A percentile compares a stretch with the other conserved stretches of the same genome.
Evolutionary conservation across 1,140 invertebrate species (phyloP).

Genomic region (Trichomalopsis sarcophagae): DNA sequence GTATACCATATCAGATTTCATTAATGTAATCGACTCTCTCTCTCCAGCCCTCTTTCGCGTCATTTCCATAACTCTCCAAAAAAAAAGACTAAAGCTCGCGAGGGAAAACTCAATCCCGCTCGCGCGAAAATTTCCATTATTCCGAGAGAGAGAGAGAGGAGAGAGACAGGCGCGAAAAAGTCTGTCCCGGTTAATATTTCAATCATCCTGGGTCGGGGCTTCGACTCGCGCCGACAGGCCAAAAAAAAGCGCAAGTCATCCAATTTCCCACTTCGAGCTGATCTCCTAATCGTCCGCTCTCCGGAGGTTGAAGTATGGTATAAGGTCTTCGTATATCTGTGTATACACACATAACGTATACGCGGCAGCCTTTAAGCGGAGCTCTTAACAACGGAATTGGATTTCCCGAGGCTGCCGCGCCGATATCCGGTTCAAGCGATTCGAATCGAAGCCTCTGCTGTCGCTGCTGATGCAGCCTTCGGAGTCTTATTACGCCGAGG

Average conservation of each 20-base stretch:
- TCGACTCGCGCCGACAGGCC: background rate
- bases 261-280: conserved; percentile 36
- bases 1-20: background rate
- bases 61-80: background rate
- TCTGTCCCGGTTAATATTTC: conserved; percentile 31
- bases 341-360: background rate
- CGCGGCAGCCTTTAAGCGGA: conserved; percentile 25
- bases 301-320: background rate
- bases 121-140: conserved; percentile 4
- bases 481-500: background rate
- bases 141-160: background rate
- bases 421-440: conserved; percentile 38
- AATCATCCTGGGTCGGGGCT: background rate
- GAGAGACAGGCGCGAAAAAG: background rate
- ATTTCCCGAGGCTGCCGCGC: conserved; percentile 21
- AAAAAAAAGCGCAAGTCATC: conserved; percentile 37
- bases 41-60: background rate
- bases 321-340: background rate
- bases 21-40: background rate
- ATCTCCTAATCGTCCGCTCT: conserved; percentile 41
- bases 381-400: conserved; percentile 37
- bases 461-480: background rate
- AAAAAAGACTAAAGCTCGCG: background rate
- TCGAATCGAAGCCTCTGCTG: conserved; percentile 15
- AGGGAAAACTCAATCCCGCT: background rate